Base-by-base conservation (phyloP, 2,113 vertebrate species). In the Ctenomys sociabilis region DNA sequence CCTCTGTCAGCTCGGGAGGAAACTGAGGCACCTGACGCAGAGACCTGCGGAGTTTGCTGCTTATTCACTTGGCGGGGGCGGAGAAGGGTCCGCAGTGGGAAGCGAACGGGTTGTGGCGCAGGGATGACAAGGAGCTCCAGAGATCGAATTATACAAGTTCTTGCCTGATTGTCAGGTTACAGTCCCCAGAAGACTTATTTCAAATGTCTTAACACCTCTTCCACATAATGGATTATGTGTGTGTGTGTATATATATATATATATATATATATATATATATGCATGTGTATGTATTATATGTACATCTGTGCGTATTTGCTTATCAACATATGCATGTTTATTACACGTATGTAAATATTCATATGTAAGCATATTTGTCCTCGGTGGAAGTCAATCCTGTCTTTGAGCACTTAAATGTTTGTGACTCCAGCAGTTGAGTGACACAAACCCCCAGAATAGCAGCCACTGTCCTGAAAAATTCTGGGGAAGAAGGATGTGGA, bases 211-310 rank as follows among this genome's bases (percentile, higher is more conserved):
- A 32, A 17, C 57, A 66, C 45, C 16, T 45, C 59, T 89, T 57
- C 30, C 81, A 24, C 22, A 77, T 61, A n/a, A n/a, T n/a, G n/a
- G n/a, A n/a, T n/a, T n/a, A n/a, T n/a, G n/a, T n/a, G n/a, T n/a
- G n/a, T n/a, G n/a, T n/a, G n/a, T n/a, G n/a, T n/a, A n/a, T n/a
- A n/a, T n/a, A n/a, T n/a, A n/a, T n/a, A n/a, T n/a, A n/a, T n/a
- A n/a, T n/a, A n/a, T n/a, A n/a, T n/a, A n/a, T n/a, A 54, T 35
- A 10, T 61, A 24, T 26, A 43, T 19, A 10, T 14, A 14, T 24
- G 3, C 16, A 2, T 19, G 1, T 68, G 5, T 40, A 0, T 37
- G 1, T 7, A 3, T 26, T n/a, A 26, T 35, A 35, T 40, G 26
- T 28, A 9, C 61, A 5, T 61, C 16, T 57, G 16, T 21, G 8